Base-by-base conservation (phyloP, 2,888 invertebrate genomes). In the Dexiosoma caninum region DNA sequence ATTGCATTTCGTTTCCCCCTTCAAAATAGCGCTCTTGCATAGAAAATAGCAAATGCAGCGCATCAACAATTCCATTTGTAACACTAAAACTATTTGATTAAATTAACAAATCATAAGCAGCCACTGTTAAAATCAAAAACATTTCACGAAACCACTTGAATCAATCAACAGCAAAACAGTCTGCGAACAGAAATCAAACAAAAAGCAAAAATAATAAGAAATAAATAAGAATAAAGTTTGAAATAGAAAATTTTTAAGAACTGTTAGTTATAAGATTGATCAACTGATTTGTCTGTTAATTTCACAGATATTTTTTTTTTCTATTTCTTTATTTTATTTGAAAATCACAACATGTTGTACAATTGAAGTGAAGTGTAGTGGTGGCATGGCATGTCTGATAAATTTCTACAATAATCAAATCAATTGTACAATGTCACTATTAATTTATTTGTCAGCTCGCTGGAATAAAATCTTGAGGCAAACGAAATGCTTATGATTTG, bases 341-440 rank as follows among this genome's bases (percentile, higher is more conserved):
- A 49, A 78, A 75, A 79, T 70, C 79, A 74, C 53, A 64, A 66
- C 53, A 3, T 27, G 27, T 27, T 51, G 49, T 49, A 16, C 46
- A 49, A 30, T 37, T 46, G 27, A 60, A 12, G n/a, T n/a, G n/a
- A n/a, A n/a, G n/a, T 42, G 49, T 40, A 40, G 53, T 44, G 10
- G 27, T 40, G 27, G 42, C 42, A 64, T 40, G 27, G 40, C 62
- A 71, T 79, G 64, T 77, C 59, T 64, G 67, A 81, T 78, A 74
- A 82, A 80, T 78, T 81, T 44, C 72, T 49, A 71, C 44, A 76
- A 57, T 81, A 82, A 83, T 87, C 86, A 85, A 86, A 85, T 87
- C 86, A 88, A 88, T 88, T 87, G 88, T 85, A 84, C 85, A 85
- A 87, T 87, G 86, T 87, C 88, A 86, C 87, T 86, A 88, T 88